phyloP scores from a whole-genome alignment of 2,797 vertebrate species.

The Sebastes vulpes region DNA sequence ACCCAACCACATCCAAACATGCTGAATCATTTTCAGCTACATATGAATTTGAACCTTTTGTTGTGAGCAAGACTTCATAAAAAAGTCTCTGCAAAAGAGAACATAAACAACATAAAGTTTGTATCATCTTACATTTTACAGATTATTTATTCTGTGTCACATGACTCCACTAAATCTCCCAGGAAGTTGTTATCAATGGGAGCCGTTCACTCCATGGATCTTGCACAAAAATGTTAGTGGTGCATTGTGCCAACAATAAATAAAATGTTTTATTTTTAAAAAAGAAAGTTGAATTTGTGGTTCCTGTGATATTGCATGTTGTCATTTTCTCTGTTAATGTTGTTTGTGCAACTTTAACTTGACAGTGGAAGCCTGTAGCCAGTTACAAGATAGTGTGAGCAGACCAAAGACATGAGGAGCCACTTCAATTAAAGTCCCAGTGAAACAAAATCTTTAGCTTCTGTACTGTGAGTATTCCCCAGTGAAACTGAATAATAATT shows the following conservation, averaged over 20 bases:
- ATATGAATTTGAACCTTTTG: conserved; percentile 12
- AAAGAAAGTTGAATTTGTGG: conserved; percentile 6
- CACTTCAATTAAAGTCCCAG: neutral
- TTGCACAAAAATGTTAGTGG: conserved; percentile 24
- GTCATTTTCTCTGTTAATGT: neutral
- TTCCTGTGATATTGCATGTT: neutral
- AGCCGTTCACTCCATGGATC: conserved; percentile 5
- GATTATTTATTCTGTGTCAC: conserved; percentile 39
- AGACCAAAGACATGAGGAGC: neutral
- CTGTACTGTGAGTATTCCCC: neutral
- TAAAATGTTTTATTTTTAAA: conserved; percentile 68
- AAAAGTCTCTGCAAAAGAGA: neutral
- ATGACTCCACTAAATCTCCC: neutral
- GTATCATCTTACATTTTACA: conserved; percentile 4
- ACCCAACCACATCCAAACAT: conserved; percentile 16
- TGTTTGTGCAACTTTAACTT: neutral
- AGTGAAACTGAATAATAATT: neutral
- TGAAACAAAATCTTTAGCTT: neutral
- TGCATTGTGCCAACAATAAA: conserved; percentile 63
- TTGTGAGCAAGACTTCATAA: neutral
- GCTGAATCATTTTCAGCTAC: neutral
- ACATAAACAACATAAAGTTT: neutral
- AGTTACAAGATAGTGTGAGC: neutral
- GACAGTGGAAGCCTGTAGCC: neutral
- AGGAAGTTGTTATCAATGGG: conserved; percentile 3